Base-by-base conservation (phyloP, 2,797 vertebrate species). In the Macrochelys suwanniensis region DNA sequence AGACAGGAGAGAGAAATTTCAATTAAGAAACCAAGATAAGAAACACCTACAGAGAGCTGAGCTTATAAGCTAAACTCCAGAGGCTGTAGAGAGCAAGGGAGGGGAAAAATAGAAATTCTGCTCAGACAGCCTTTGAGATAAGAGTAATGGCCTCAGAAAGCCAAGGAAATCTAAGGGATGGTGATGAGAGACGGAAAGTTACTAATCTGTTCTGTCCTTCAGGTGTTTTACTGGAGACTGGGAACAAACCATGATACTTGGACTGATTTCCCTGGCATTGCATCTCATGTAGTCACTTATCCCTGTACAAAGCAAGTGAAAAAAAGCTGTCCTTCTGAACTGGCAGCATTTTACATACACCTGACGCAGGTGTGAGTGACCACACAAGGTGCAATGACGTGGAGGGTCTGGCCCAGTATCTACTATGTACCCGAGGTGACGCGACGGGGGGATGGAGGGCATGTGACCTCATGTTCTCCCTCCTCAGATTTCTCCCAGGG, bases 11-110 rank as follows among this genome's bases (percentile, higher is more conserved):
- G 84, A 84, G 0, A 85, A 5, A 74, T 82, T 61, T 89, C 78
- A 57, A 37, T 95, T 88, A 95, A 94, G 74, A 90, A 96, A 85
- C 78, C 51, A 80, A 88, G 94, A 94, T 95, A 95, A 93, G 96
- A 88, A 96, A 87, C 42, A 33, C 42, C 33, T 91, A 71, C 84
- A 68, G 53, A 80, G 87, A 89, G 45, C 80, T 92, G 86, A 87
- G 79, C 54, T 90, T 49, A 68, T 13, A 54, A 80, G 37, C 65
- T 68, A 37, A 94, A 83, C 76, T 28, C 61, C 93, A 89, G 96
- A 93, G 68, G 84, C 92, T 54, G 16, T 77, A 87, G 15, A 5
- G 49, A 9, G 93, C 93, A 88, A 94, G 89, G 90, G 61, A 84
- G 93, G 93, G 4, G 26, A 79, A 95, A 74, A 11, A 42, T 0